Base-by-base conservation (phyloP, 2,888 invertebrate species). In the Acrobasis repandana region DNA sequence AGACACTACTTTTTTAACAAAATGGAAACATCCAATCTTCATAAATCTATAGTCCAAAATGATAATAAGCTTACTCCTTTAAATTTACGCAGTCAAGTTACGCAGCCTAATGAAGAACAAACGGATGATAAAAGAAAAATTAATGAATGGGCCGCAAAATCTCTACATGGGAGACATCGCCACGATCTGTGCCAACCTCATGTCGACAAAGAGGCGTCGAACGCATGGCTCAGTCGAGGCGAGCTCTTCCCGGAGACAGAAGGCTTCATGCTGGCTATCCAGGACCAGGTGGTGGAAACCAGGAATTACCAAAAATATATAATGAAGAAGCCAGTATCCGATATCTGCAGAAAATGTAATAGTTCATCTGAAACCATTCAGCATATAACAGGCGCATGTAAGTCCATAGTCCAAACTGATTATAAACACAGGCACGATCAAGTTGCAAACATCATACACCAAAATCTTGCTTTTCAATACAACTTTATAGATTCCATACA, bases 191-290 rank as follows among this genome's bases (percentile, higher is more conserved):
- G 34, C 33, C 62, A 62, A 16, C 28, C 58, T 33, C 16, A 60
- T 49, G 63, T 64, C 62, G 66, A 66, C 59, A 64, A 63, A 60
- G 15, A 43, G 16, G 65, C 65, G 51, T 65, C 63, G 59, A 64
- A 62, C 56, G 56, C 38, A 20, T 64, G 64, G 64, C 62, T 65
- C 16, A 54, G 43, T 6, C 58, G 48, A n/a, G 65, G 62, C 4
- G 56, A 62, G 14, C 49, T 61, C 11, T 64, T 58, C 49, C 60
- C 59, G 2, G 57, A 61, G 15, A 61, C 64, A 0, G 59, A 64
- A 36, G 61, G 34, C 3, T 58, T 58, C 14, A 49, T 49, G 43
- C 16, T 62, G 9, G 56, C 58, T 1, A 62, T 62, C 14, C 58
- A 62, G 49, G 63, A 66, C 18, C 58, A 58, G 43, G 58, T 58